Evolutionary conservation across 2,888 invertebrate species (phyloP), one percentile per base, ranked within the genome.

Genomic region (Dendrolimus houi): DNA sequence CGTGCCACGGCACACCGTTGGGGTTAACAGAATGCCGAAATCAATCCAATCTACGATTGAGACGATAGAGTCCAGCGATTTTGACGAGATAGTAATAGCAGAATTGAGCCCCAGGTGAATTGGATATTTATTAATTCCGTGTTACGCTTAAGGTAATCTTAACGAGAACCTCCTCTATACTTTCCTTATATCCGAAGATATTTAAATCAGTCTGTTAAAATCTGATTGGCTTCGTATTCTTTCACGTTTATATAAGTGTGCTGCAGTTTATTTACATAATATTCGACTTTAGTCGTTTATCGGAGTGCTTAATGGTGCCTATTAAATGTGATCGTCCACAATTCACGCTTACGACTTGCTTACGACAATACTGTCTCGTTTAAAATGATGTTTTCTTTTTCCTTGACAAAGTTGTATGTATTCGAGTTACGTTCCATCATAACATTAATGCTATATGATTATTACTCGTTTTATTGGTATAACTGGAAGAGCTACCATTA

Each of bases 171-270:
- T 6, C 29, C 29, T 29, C 29, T 29, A 29, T 6, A 29, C 29
- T 29, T 29, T 29, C 29, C 29, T 29, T 29, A 63, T 62, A 59
- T 60, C 63, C 59, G 62, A 62, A 65, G 66, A 64, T 66, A 67
- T 64, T 71, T 65, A 64, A 65, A 64, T 68, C 64, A 69, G 66
- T 73, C 72, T 77, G 75, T 75, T 75, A 75, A 75, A 71, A 69
- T 76, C 77, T 77, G 77, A 29, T 29, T 29, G 29, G 29, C 58
- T 62, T 59, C 58, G 57, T 56, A 57, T 55, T 56, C 58, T 61
- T 58, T 60, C 57, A 57, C 56, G 54, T 56, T 71, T 67, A 62
- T 56, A 56, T 65, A 64, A 67, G 52, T 41, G 60, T 61, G 61
- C 62, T 63, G 58, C 64, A 54, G 55, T 58, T 63, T 64, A 65